Evolutionary conservation across 2,797 vertebrate genomes (phyloP), one percentile per base, ranked within the genome.

Genomic region (Benthosema pterotum): DNA sequence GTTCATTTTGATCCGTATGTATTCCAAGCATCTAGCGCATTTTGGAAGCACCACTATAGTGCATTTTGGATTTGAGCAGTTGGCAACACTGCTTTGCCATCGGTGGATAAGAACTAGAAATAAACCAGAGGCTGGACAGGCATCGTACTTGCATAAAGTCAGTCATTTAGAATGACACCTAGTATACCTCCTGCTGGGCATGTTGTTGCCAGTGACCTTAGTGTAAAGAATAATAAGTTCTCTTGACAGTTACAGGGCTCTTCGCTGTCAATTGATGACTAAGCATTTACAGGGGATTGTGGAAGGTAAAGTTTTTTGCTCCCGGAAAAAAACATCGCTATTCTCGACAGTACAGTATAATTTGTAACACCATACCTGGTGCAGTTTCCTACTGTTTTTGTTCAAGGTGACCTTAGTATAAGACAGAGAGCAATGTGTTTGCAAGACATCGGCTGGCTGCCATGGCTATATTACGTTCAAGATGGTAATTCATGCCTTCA

Each of bases 401-500:
- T 62, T 78, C 72, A 87, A 87, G 84, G 87, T 89, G 82, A 87
- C 88, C 82, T 74, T 64, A 3, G 60, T 56, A 25, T 82, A 61
- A 77, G 69, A 83, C 75, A 75, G 75, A 85, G 69, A 85, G 69
- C 79, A 83, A 84, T 80, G 79, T 1, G 68, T 82, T 79, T 74
- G 67, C 74, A 51, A 75, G 81, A 78, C 74, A 78, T 58, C n/a
- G 11, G 46, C 11, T 18, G 76, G 32, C 64, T 66, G 65, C 72
- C 38, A 61, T 28, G 59, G 60, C 64, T 69, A 55, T 69, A 25
- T 25, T 69, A 25, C 5, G 73, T 83, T 85, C 83, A 80, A 77
- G 76, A 86, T 84, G 85, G 81, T 84, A 88, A 86, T 84, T 85
- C 79, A 81, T 83, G 83, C 74, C 72, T 68, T 73, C 22, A 3